Base-by-base conservation (phyloP, 2,113 vertebrate species). In the Myiozetetes cayanensis region DNA sequence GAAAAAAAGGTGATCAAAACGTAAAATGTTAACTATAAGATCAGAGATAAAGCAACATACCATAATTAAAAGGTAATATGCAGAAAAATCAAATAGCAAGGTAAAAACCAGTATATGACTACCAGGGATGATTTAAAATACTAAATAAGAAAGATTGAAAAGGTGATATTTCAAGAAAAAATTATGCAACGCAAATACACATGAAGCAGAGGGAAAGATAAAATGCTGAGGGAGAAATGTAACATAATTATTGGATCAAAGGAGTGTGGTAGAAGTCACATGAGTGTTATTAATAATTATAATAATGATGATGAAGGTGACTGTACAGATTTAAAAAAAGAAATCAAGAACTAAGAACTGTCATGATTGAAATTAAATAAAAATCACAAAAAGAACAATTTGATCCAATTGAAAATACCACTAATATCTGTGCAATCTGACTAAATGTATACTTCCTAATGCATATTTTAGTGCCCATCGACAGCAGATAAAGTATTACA, bases 391-490 rank as follows among this genome's bases (percentile, higher is more conserved):
- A 90, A 53, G 14, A 91, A 21, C 44, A 28, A 44, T 83, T 62
- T 68, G 31, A 94, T 44, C 41, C 37, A 85, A 68, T 96, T 93
- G 61, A 71, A 96, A 90, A 85, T 71, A 19, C 10, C 14, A 66
- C 68, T 87, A 66, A 92, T 72, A 91, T 58, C 88, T 66, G n/a
- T 82, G 59, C 80, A 96, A 71, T 93, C 67, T 93, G 81, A 89
- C 74, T 95, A 90, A 96, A 85, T 62, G 41, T 74, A 76, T 76
- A 94, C 33, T 63, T 93, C 52, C 33, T 91, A 96, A 95, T 93
- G 77, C 77, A 81, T 85, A 75, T 92, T 96, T 94, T 97, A 93
- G 88, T 65, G 90, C 81, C 37, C 71, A 93, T 83, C 79, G 97
- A 84, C 46, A 87, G 91, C 75, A 91, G 80, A 90, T 93, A 91